These are phyloP conservation scores for Corvus moneduloides DNA, from an alignment of 2,113 vertebrate species.

Conservation along the genomic window DNA sequence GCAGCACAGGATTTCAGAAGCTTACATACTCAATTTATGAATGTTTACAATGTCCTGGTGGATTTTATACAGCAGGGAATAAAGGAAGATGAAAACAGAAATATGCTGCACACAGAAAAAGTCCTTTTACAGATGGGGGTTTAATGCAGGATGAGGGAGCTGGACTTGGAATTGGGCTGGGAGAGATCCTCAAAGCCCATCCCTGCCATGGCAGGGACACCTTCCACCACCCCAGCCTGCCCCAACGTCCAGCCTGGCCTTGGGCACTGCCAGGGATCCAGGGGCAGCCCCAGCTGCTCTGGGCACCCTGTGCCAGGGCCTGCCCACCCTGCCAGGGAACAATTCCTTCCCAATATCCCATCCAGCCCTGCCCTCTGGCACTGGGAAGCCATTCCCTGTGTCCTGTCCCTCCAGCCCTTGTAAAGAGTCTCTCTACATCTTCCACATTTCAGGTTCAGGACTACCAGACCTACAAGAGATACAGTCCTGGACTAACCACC, in stretches of 20 bases:
- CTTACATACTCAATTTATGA: not conserved
- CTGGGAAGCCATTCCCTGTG: rapidly evolving
- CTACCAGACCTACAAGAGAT: not conserved
- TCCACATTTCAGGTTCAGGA: not conserved
- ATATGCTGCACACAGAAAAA: not conserved
- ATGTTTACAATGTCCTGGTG: not conserved
- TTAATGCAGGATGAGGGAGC: not conserved
- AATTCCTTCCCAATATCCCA: not conserved
- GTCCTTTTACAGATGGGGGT: not conserved
- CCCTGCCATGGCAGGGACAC: not conserved
- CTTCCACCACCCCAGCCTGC: not conserved
- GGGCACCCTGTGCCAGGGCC: not conserved
- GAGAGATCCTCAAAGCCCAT: rapidly evolving
- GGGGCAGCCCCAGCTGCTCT: not conserved
- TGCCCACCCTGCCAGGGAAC: not conserved
- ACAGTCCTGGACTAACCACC: not conserved
- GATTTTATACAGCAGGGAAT: not conserved
- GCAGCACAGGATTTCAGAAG: not conserved
- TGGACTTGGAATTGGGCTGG: not conserved
- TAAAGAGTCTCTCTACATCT: not conserved
- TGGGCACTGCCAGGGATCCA: not conserved
- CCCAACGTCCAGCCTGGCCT: not conserved
- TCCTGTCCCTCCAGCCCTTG: rapidly evolving
- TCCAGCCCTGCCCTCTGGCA: not conserved
- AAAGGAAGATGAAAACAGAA: not conserved